Evolutionary conservation across 2,888 invertebrate genomes (phyloP).

Genomic region (Erebia ligea): DNA sequence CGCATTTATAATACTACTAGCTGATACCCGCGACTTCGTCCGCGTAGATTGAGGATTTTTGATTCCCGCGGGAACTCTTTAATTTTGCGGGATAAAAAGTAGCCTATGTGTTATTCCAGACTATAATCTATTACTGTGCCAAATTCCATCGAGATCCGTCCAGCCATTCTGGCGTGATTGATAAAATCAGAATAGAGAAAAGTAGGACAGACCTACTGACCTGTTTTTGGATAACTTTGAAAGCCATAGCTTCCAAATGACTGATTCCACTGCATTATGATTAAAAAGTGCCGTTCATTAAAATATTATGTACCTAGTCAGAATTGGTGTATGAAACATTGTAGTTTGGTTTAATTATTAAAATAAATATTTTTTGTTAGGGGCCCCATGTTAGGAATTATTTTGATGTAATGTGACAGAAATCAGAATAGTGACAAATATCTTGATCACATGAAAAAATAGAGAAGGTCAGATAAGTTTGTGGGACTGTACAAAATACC

Average conservation of each 20-base stretch:
- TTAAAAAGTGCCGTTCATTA: slow-evolving; percentile 2
- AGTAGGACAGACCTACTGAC: background rate
- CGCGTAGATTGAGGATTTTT: too few species aligned
- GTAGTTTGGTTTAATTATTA: background rate
- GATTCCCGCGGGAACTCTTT: too few species aligned
- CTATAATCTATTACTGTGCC: too few species aligned
- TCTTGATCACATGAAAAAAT: background rate
- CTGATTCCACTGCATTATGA: slow-evolving; percentile 59
- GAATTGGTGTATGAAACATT: background rate
- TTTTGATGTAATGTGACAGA: background rate
- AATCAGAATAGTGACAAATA: background rate
- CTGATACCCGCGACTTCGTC: too few species aligned
- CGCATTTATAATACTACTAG: too few species aligned
- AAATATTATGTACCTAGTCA: background rate
- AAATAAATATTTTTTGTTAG: background rate
- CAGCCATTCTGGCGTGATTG: too few species aligned
- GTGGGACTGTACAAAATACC: too few species aligned
- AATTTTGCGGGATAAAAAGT: too few species aligned
- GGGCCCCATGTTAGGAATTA: slow-evolving; percentile 10
- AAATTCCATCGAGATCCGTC: too few species aligned
- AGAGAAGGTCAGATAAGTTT: too few species aligned
- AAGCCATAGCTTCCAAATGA: slow-evolving; percentile 36
- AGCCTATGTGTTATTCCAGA: too few species aligned
- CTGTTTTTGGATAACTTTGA: slow-evolving; percentile 21
- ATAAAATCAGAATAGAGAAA: background rate